Evolutionary conservation across 2,113 vertebrate species (phyloP).

Genomic region (Pholis gunnellus): DNA sequence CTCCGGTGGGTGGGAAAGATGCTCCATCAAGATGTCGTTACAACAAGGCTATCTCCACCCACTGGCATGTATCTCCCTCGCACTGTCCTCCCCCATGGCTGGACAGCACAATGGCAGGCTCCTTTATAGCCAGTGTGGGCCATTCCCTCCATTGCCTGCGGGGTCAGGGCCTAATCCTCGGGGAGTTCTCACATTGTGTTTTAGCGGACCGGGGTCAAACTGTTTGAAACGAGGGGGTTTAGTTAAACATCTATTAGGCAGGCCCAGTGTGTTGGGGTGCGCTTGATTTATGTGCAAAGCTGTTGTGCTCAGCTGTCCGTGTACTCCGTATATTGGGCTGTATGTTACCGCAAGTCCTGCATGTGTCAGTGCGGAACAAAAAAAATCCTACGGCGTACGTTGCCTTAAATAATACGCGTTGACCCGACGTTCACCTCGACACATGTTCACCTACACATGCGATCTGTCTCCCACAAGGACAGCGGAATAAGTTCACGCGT

Average conservation of each 20-base stretch:
- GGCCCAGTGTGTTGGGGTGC: constrained; percentile 75
- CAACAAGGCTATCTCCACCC: constrained; percentile 84
- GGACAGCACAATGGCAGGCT: constrained; percentile 81
- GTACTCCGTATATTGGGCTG: constrained; percentile 56
- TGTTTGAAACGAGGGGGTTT: constrained; percentile 87
- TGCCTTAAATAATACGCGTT: constrained; percentile 53
- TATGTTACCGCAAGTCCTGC: constrained; percentile 59
- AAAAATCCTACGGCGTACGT: constrained; percentile 32
- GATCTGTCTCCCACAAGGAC: constrained; percentile 17
- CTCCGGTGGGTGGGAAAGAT: constrained; percentile 87
- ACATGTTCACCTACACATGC: constrained; percentile 45
- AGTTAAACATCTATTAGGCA: constrained; percentile 89
- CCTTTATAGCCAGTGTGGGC: constrained; percentile 82
- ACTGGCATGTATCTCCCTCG: constrained; percentile 83
- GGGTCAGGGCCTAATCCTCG: constrained; percentile 86
- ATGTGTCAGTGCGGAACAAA: constrained; percentile 47
- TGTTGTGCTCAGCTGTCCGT: constrained; percentile 77
- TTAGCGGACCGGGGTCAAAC: constrained; percentile 85
- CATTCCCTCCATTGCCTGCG: constrained; percentile 72
- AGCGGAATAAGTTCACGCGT: neutral
- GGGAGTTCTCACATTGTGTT: constrained; percentile 88
- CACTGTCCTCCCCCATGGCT: constrained; percentile 79
- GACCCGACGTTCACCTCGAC: constrained; percentile 58
- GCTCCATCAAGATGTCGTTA: constrained; percentile 88
- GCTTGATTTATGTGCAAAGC: constrained; percentile 85